phyloP scores from a whole-genome alignment of 2,797 vertebrate species.

The Taeniopygia guttata region DNA sequence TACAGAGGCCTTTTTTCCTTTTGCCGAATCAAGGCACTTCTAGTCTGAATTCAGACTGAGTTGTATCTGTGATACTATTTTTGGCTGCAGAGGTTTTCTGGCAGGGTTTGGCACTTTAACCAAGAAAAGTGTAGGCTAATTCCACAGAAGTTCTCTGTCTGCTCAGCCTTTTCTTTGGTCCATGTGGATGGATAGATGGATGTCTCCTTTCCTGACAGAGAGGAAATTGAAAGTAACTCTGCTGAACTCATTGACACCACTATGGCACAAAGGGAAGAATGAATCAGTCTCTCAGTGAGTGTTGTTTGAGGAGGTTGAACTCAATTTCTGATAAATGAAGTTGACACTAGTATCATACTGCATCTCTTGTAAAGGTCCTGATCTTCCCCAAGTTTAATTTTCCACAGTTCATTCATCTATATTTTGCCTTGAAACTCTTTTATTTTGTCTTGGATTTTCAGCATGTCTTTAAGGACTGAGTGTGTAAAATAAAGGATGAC shows the following conservation, averaged over 20 bases:
- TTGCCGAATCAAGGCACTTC: not conserved
- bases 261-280: not conserved
- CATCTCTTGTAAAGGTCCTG: constrained; percentile 23
- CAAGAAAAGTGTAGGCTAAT: not conserved
- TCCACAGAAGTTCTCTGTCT: not conserved
- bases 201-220: not conserved
- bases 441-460: constrained; percentile 23
- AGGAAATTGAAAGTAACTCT: constrained; percentile 26
- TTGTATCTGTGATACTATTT: not conserved
- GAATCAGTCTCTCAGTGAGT: not conserved
- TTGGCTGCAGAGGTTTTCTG: not conserved
- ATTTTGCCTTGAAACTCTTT: constrained; percentile 33
- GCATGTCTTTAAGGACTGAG: not conserved
- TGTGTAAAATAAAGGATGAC: constrained; percentile 28
- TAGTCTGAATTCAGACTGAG: not conserved
- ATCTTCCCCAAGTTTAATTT: constrained; percentile 22
- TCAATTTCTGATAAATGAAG: constrained; percentile 32
- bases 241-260: not conserved
- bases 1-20: not conserved
- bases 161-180: not conserved
- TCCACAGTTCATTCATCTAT: not conserved
- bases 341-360: not conserved
- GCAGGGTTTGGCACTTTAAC: not conserved
- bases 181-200: not conserved
- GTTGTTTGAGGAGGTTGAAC: not conserved